These are phyloP conservation scores for Porites evermanni DNA, from an alignment of 92 coral and sea anemone species.

Conservation along the genomic window DNA sequence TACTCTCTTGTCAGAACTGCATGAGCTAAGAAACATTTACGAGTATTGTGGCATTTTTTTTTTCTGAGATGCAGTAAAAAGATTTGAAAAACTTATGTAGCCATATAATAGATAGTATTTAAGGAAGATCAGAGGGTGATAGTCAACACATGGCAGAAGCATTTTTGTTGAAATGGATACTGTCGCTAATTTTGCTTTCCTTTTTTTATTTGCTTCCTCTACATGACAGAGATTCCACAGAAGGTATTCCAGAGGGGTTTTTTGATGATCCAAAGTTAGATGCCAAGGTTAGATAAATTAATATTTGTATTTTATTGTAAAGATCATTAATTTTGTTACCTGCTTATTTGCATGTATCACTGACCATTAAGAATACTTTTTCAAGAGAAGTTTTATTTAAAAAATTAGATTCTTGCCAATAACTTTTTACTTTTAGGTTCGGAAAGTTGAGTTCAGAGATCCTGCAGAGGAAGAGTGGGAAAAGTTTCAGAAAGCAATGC, in stretches of 20 bases:
- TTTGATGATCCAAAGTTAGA: constrained; percentile 99
- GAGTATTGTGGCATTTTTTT: too few species aligned
- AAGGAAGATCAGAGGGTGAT: too few species aligned
- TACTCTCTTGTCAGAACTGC: too few species aligned
- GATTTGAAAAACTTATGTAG: too few species aligned
- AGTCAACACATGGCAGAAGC: too few species aligned
- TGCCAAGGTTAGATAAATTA: constrained; percentile 78
- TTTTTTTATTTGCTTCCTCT: background rate
- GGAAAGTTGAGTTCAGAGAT: constrained; percentile 96
- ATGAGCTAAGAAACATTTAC: too few species aligned
- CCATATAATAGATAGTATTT: too few species aligned
- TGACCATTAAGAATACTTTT: too few species aligned
- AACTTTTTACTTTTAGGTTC: constrained; percentile 64
- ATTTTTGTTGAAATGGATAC: background rate
- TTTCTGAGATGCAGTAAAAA: too few species aligned
- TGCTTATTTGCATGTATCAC: background rate
- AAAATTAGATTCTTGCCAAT: too few species aligned
- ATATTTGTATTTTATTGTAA: background rate
- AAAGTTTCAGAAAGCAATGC: constrained; percentile 95
- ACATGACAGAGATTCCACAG: constrained; percentile 35
- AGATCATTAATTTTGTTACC: background rate
- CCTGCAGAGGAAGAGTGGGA: constrained; percentile 97
- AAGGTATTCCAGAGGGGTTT: constrained; percentile 95
- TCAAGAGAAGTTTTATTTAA: too few species aligned
- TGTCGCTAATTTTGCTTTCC: background rate